These are phyloP conservation scores for Cyprinodon brontotheroides DNA, from an alignment of 2,113 vertebrate species.

Conservation along the genomic window DNA sequence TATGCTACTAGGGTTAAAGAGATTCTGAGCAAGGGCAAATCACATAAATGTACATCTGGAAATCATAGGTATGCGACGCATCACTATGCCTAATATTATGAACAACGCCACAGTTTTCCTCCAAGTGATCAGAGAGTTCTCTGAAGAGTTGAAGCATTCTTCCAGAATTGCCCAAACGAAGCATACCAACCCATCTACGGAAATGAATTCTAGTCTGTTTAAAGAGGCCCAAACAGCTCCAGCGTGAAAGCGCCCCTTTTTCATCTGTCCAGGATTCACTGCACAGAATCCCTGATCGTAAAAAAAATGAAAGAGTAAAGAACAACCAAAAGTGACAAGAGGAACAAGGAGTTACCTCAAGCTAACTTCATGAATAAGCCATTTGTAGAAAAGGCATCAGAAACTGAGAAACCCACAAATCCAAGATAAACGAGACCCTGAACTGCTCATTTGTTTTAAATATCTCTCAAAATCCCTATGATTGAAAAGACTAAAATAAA, in stretches of 20 bases:
- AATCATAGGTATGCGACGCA: too few relatives aligned
- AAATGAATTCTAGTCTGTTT: neutral
- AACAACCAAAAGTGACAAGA: slow-evolving; percentile 3
- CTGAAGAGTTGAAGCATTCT: neutral
- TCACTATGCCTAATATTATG: too few relatives aligned
- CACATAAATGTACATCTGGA: too few relatives aligned
- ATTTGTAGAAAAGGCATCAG: too few relatives aligned
- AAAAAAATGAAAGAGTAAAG: neutral
- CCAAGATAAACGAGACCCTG: neutral
- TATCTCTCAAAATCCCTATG: neutral
- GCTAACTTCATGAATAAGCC: too few relatives aligned
- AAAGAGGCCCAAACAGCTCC: too few relatives aligned
- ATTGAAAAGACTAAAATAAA: neutral
- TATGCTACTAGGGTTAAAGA: too few relatives aligned
- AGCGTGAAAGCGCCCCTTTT: neutral
- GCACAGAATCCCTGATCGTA: neutral
- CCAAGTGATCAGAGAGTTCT: too few relatives aligned
- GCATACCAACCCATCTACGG: neutral
- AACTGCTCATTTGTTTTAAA: neutral
- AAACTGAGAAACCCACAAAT: neutral
- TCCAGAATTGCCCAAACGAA: neutral
- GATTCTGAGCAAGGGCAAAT: too few relatives aligned
- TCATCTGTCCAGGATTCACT: neutral
- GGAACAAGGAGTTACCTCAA: neutral
- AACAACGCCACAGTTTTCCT: too few relatives aligned